phyloP scores from a whole-genome alignment of 2,888 invertebrate species.

The Chalcosyrphus nemorum region DNA sequence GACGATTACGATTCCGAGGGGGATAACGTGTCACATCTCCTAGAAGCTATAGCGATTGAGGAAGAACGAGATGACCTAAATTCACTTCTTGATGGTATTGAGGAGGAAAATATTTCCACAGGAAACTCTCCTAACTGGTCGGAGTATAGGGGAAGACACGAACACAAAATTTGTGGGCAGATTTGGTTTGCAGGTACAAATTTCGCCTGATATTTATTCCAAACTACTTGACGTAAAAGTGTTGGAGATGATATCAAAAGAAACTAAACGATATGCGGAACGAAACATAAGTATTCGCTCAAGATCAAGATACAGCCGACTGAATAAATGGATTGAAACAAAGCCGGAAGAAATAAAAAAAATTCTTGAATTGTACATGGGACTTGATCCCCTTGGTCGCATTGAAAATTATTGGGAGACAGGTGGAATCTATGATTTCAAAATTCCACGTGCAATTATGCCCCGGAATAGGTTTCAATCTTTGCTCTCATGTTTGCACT shows the following conservation, averaged over 20 bases:
- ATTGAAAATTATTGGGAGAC: not conserved
- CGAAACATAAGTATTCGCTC: slow-evolving; percentile 52
- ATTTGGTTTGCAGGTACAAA: slow-evolving; percentile 2
- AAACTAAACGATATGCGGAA: not conserved
- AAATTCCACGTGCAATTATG: not conserved
- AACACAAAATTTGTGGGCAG: slow-evolving; percentile 6
- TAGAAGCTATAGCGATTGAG: slow-evolving; percentile 10
- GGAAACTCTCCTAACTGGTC: not conserved
- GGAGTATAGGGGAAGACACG: not conserved
- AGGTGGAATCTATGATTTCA: not conserved
- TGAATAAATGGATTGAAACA: not conserved
- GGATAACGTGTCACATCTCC: not conserved
- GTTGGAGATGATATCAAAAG: too few species aligned
- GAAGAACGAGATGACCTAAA: slow-evolving; percentile 9
- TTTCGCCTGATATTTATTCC: not conserved
- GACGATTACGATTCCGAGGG: not conserved
- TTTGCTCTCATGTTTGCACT: too few species aligned
- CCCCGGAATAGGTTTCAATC: not conserved
- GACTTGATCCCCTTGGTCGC: not conserved
- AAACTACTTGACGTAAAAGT: slow-evolving; percentile 21
- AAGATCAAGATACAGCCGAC: slow-evolving; percentile 41
- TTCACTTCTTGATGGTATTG: not conserved
- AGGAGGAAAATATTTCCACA: slow-evolving; percentile 5
- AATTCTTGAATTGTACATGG: not conserved
- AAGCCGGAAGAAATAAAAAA: not conserved